These are phyloP conservation scores for Mayetiola destructor DNA, from an alignment of 2,888 invertebrate genomes.

Conservation along the genomic window DNA sequence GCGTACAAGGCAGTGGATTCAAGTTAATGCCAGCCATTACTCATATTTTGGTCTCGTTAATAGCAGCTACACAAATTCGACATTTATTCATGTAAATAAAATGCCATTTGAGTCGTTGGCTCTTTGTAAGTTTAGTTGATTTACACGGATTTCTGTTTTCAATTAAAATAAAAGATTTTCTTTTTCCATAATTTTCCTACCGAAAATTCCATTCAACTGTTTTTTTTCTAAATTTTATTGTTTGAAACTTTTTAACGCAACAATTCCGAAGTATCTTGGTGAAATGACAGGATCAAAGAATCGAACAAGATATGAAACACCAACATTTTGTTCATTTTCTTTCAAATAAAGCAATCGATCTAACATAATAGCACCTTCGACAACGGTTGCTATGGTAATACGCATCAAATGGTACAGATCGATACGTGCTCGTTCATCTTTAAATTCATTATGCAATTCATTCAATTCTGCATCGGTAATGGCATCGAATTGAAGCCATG, in stretches of 20 bases:
- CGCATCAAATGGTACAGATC: conserved; percentile 64
- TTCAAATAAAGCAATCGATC: conserved; percentile 66
- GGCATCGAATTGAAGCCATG: conserved; percentile 32
- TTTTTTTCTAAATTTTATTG: not conserved
- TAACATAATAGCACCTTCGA: conserved; percentile 68
- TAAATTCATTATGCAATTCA: conserved; percentile 31
- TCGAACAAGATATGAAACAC: conserved; percentile 28
- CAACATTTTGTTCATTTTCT: conserved; percentile 41
- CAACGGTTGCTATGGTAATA: conserved; percentile 58
- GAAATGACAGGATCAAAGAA: conserved; percentile 74
- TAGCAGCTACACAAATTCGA: not conserved
- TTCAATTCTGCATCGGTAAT: conserved; percentile 31
- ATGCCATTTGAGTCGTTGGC: not conserved
- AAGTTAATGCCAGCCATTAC: not conserved
- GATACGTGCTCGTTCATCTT: conserved; percentile 42
- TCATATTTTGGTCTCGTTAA: not conserved
- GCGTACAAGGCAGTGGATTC: conserved; percentile 20
- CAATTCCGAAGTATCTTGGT: conserved; percentile 64
- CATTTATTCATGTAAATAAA: not conserved
- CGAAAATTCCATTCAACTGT: not conserved
- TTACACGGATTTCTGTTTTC: not conserved
- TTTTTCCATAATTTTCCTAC: not conserved
- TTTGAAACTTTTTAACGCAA: conserved; percentile 40
- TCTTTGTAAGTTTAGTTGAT: not conserved
- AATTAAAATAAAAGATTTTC: not conserved